Percentiles rank a stretch among this genome's conserved stretches.
These are phyloP conservation scores for Tenodera sinensis DNA, from an alignment of 2,888 invertebrate species.

Conservation along the genomic window DNA sequence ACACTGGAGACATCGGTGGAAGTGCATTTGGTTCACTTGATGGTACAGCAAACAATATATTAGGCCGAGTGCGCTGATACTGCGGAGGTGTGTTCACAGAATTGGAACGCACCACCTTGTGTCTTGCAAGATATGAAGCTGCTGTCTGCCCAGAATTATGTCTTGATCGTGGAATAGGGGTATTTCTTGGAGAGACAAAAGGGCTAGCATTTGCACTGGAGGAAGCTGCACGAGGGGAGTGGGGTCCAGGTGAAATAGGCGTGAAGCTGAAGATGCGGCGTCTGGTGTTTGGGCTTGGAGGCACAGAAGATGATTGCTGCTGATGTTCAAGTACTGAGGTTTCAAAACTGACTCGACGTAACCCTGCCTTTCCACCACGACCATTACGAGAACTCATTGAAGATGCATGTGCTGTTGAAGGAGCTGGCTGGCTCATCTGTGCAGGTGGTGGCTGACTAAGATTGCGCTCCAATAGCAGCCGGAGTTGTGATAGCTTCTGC, in stretches of 20 bases:
- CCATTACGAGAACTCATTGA: not conserved
- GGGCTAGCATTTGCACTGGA: slow-evolving; percentile 71
- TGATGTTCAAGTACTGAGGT: slow-evolving; percentile 40
- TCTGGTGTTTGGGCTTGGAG: slow-evolving; percentile 72
- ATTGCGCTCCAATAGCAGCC: slow-evolving; percentile 67
- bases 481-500: slow-evolving; percentile 68
- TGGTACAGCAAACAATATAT: not conserved
- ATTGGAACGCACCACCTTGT: slow-evolving; percentile 27
- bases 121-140: slow-evolving; percentile 27
- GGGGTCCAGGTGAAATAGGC: slow-evolving; percentile 78
- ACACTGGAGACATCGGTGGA: slow-evolving; percentile 21
- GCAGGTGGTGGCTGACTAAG: slow-evolving; percentile 45
- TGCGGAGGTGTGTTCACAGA: slow-evolving; percentile 24
- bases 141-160: slow-evolving; percentile 21
- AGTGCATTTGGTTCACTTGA: not conserved
- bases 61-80: slow-evolving; percentile 1
- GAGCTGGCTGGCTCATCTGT: not conserved
- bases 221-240: slow-evolving; percentile 57
- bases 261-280: slow-evolving; percentile 80
- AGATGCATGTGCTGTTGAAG: not conserved
- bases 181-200: slow-evolving; percentile 77
- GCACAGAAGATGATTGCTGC: slow-evolving; percentile 45
- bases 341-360: slow-evolving; percentile 56
- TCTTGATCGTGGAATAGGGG: slow-evolving; percentile 60
- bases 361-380: not conserved